Percentiles rank a stretch among this genome's conserved stretches.
phyloP scores from a whole-genome alignment of 1,140 invertebrate genomes.

The Drosophila mauritiana region DNA sequence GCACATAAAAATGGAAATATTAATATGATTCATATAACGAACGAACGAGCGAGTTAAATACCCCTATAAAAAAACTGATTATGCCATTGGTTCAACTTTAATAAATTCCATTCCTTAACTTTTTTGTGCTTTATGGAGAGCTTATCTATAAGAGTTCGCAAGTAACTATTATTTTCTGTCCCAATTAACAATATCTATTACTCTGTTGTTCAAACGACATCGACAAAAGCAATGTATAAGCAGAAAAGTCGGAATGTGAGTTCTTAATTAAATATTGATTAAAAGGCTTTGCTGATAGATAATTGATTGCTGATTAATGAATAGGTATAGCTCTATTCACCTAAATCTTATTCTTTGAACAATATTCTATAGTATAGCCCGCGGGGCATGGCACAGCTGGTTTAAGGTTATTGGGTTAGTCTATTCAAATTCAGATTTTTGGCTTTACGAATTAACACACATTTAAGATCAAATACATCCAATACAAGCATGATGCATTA shows the following conservation, averaged over 20 bases:
- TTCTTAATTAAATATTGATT: slow-evolving; percentile 4
- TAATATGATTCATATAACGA: neutral
- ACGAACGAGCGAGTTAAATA: neutral
- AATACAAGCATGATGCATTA: no score
- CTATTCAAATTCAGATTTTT: slow-evolving; percentile 8
- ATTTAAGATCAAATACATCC: no score
- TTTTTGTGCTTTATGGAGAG: neutral
- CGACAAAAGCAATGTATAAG: neutral
- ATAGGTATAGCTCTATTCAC: slow-evolving; percentile 5
- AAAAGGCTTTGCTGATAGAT: neutral
- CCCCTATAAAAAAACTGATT: no score
- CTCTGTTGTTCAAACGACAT: neutral
- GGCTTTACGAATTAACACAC: no score
- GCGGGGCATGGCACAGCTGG: neutral
- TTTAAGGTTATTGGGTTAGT: neutral
- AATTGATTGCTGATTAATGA: slow-evolving; percentile 11
- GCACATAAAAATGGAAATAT: neutral
- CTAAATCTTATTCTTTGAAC: neutral
- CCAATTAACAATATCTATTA: neutral
- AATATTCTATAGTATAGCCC: neutral
- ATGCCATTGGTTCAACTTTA: neutral
- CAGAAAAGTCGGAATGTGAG: neutral
- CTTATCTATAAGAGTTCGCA: neutral
- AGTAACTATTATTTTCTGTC: slow-evolving; percentile 24
- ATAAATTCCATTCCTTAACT: neutral